Conservation (phyloP, 2,797 vertebrate genomes). For the Pipistrellus kuhlii region DNA sequence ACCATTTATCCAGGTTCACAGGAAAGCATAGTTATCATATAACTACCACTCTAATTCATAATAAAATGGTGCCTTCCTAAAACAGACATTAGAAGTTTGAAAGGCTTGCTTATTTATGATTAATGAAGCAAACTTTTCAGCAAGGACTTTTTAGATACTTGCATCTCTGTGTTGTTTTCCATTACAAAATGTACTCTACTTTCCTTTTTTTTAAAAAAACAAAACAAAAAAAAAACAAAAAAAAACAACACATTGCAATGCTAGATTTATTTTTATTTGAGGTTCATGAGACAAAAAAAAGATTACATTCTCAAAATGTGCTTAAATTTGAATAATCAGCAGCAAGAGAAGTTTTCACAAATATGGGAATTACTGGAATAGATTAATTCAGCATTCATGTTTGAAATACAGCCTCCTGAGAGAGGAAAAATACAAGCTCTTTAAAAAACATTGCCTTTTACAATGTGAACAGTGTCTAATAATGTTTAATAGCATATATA, state of each 20-base stretch:
- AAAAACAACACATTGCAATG: background rate
- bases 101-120: background rate
- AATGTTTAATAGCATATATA: background rate
- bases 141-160: background rate
- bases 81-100: background rate
- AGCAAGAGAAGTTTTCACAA: background rate
- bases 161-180: background rate
- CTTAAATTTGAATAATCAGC: background rate
- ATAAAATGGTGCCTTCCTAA: background rate
- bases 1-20: background rate
- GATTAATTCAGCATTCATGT: background rate
- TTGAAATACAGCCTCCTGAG: background rate
- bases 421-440: background rate
- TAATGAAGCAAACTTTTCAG: background rate
- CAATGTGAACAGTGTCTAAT: background rate
- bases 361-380: background rate
- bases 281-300: background rate
- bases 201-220: too few species aligned
- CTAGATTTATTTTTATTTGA: background rate
- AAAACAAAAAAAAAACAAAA: too few species aligned
- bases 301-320: background rate
- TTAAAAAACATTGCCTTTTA: background rate
- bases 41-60: background rate
- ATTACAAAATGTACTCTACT: background rate
- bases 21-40: background rate